phyloP scores from a whole-genome alignment of 2,888 invertebrate species.

The Metalampra italica region DNA sequence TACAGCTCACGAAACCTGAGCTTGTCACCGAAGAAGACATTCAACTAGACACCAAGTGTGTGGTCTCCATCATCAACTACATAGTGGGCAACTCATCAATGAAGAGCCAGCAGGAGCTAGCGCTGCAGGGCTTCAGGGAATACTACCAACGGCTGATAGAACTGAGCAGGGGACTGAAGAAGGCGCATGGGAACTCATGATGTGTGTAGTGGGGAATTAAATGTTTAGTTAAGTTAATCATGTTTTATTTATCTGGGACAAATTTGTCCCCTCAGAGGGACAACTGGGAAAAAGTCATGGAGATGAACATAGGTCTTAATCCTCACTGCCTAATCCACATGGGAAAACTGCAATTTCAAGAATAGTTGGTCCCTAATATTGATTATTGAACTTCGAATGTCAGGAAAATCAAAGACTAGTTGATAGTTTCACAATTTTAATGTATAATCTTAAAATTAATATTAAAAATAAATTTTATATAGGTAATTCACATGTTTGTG shows the following conservation, averaged over 20 bases:
- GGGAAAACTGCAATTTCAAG: no score
- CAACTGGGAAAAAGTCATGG: no score
- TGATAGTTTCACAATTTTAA: background rate
- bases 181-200: conserved; percentile 80
- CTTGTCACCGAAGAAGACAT: conserved; percentile 74
- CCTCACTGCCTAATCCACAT: no score
- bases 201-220: conserved; percentile 27
- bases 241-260: conserved; percentile 17
- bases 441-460: background rate
- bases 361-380: no score
- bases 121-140: conserved; percentile 85
- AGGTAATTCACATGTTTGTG: no score
- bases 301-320: no score
- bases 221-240: conserved; percentile 39
- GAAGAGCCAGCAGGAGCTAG: conserved; percentile 83
- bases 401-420: background rate
- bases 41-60: conserved; percentile 74
- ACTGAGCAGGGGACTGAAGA: conserved; percentile 80
- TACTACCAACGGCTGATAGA: conserved; percentile 78
- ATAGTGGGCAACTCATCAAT: conserved; percentile 80
- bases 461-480: no score
- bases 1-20: conserved; percentile 61
- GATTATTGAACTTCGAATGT: no score
- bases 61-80: conserved; percentile 80
- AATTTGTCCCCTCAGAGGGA: no score